Evolutionary conservation across 2,113 vertebrate genomes (phyloP), one percentile per base, ranked within the genome.

Genomic region (Onychostoma macrolepis): DNA sequence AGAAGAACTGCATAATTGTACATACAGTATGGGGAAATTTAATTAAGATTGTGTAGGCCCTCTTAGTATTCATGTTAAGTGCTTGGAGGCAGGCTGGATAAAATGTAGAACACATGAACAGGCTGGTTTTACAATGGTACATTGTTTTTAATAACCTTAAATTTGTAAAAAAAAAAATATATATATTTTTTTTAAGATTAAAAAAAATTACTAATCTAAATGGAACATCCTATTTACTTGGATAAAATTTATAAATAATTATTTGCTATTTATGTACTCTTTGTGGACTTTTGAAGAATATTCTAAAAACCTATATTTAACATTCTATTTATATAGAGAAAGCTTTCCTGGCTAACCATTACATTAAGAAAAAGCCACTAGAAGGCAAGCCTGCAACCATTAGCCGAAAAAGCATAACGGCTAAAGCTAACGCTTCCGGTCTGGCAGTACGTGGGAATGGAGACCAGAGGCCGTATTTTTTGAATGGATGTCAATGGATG

Each of bases 1-100:
- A 74, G 41, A 50, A 50, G 77, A 83, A 86, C n/a, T 33, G 79
- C 84, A 85, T 84, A 89, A 89, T 48, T 87, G 61, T 63, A 79
- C 84, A 45, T 80, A 80, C 11, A 43, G 72, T 75, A 43, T 24
- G 80, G 74, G 74, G 41, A 83, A 85, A 85, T 85, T 87, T 30
- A 86, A 89, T 89, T 89, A 79, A 48, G 80, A n/a, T 43, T 0
- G 10, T 6, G 11, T 79, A 36, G 74, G 26, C 85, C 74, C 74
- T 15, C 38, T 43, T 75, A 43, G 69, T 79, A 53, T 50, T 53
- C 45, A 79, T 78, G 63, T 58, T 85, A 86, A 77, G 48, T 72
- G 80, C 84, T 88, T 48, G 50, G 38, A 74, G 85, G 80, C 74
- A 86, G 80, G 75, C 24, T 19, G 86, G 69, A 78, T 80, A 84